Base-by-base conservation (phyloP, 2,113 vertebrate genomes). In the Nyctereutes procyonoides region DNA sequence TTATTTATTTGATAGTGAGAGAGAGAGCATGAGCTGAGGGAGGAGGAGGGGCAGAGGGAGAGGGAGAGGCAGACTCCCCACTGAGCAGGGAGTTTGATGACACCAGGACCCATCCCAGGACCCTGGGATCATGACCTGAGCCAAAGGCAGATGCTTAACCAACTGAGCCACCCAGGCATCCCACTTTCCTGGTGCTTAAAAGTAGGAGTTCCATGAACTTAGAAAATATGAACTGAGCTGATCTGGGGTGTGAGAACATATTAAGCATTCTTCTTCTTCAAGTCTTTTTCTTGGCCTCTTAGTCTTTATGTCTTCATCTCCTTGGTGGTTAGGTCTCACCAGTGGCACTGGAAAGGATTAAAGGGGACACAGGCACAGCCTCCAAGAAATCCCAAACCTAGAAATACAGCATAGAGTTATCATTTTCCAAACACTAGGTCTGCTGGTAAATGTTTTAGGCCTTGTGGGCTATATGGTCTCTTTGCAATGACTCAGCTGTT, bases 391-490 rank as follows among this genome's bases (percentile, higher is more conserved):
- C 67, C 35, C 67, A 17, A 95, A 94, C 85, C 55, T 87, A 80
- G 91, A 88, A 97, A 97, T 93, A 95, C 88, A 98, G 94, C 91
- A 69, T 87, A 17, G 4, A 96, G 90, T 95, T 90, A 71, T 97
- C 89, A 63, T 60, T 79, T 88, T 81, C n/a, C 7, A 48, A 86
- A 43, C 43, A 43, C 43, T 43, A 43, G 43, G 5, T 77, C 2
- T 8, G 55, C 30, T 15, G 60, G 24, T 86, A 28, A 69, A 48
- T 79, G 89, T 82, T 96, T 90, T 16, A 87, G 56, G 11, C 51
- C 80, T 93, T 62, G 2, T 67, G 69, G 67, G 32, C 19, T 24
- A 48, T 67, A 17, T 20, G 32, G 51, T 79, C 24, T 93, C 56
- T 95, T 89, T 16, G 32, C 51, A 83, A 24, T 60, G 88, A 71